Base-by-base conservation (phyloP, 92 coral and sea anemone genomes). In the Meandrina meandrites region DNA sequence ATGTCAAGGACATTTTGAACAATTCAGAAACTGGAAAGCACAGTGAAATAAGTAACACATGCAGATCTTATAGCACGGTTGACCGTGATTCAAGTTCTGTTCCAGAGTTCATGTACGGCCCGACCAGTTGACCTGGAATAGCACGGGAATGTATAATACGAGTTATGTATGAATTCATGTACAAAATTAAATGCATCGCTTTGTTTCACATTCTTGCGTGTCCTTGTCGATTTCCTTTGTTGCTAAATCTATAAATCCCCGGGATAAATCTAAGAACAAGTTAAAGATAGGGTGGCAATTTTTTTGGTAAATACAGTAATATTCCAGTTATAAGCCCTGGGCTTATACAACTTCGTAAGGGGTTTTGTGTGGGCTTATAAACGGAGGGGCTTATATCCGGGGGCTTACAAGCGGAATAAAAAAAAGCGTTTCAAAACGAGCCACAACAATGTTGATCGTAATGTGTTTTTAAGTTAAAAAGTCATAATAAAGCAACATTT, bases 51-150 rank as follows among this genome's bases (percentile, higher is more conserved):
- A 53, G 67, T 54, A 40, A 19, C 21, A 21, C 56, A 24, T 54
- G 87, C 19, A 54, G 69, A 74, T 54, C 80, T 16, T 54, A 36
- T 42, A 51, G 47, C 56, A 0, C 13, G 14, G n/a, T 76, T 8
- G 87, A 84, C 19, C 31, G 68, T 24, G 87, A 84, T 35, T 35
- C 71, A 1, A 57, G 47, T 19, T 74, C 87, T 56, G 80, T 84
- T 9, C 15, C 28, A 40, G 80, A 74, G 6, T 24, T 74, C 22
- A 56, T 58, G 19, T 84, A 24, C 22, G 87, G 72, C 0, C 80
- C 80, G 2, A 35, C 60, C 28, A 83, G 87, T 16, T 83, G 79
- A 83, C 87, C 71, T 16, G 19, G 8, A 9, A n/a, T 32, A 1
- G 1, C 24, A 4, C 22, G 9, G 10, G 1, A 71, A 10, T 31